Conservation (phyloP, 2,797 vertebrate genomes). For the Sebastolobus alascanus region DNA sequence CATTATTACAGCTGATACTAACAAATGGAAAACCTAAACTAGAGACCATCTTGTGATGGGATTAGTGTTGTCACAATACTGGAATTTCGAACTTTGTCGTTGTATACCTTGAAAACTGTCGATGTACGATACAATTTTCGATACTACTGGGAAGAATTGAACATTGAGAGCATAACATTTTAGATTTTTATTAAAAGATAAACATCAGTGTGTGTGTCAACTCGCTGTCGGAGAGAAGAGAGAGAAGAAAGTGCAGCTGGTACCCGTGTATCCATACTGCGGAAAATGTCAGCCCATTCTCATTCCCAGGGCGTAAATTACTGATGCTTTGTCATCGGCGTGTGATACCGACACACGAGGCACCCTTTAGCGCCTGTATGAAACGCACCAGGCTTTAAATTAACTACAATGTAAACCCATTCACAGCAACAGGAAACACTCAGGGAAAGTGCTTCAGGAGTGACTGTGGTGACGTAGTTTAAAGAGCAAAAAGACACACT, state of each 20-base stretch:
- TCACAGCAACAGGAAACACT: too few relatives aligned
- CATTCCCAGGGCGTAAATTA: too few relatives aligned
- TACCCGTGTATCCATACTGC: neutral
- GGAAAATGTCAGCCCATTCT: neutral
- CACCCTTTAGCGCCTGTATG: too few relatives aligned
- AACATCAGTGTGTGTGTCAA: neutral
- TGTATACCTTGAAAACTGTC: neutral
- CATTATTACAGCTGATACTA: neutral
- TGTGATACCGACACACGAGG: too few relatives aligned
- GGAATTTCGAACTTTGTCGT: neutral
- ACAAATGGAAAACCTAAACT: neutral
- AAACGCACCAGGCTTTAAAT: too few relatives aligned
- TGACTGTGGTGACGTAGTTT: too few relatives aligned
- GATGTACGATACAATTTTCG: neutral
- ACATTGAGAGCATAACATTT: neutral
- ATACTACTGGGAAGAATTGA: neutral
- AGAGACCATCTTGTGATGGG: neutral
- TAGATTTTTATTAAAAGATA: too few relatives aligned
- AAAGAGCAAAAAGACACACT: too few relatives aligned
- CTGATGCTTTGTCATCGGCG: too few relatives aligned
- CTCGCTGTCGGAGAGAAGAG: neutral
- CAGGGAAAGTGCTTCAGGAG: too few relatives aligned
- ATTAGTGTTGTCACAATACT: neutral
- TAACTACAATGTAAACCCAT: too few relatives aligned
- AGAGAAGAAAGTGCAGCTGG: neutral